Percentiles rank a stretch among this genome's conserved stretches.
Conservation (phyloP, 2,888 invertebrate species). For the Danaus chrysippus region DNA sequence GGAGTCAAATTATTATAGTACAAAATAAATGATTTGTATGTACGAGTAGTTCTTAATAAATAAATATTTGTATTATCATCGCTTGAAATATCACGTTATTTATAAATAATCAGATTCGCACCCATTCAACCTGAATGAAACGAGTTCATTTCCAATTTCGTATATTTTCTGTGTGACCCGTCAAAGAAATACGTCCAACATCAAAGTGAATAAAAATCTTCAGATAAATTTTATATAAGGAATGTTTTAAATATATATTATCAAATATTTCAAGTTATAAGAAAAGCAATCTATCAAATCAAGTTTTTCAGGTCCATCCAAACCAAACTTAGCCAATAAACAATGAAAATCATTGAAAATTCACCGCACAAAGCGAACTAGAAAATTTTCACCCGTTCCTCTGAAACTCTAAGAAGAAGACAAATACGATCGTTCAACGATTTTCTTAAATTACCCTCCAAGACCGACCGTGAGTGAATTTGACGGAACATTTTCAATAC, state of each 20-base stretch:
- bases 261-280: neutral
- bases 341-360: constrained; percentile 45
- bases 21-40: too few species aligned
- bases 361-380: constrained; percentile 47
- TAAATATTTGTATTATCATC: neutral
- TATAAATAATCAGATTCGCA: constrained; percentile 23
- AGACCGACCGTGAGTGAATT: constrained; percentile 25
- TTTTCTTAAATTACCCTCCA: constrained; percentile 30
- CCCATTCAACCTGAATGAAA: constrained; percentile 32
- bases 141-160: constrained; percentile 9
- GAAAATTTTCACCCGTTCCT: constrained; percentile 58
- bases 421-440: constrained; percentile 33
- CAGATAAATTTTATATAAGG: neutral
- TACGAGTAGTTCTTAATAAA: too few species aligned
- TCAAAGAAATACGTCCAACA: constrained; percentile 36
- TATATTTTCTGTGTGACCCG: constrained; percentile 39
- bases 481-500: constrained; percentile 16
- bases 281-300: constrained; percentile 1
- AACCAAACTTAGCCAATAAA: constrained; percentile 34
- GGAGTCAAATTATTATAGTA: too few species aligned
- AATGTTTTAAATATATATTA: neutral
- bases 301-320: constrained; percentile 22
- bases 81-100: constrained; percentile 14
- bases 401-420: constrained; percentile 41
- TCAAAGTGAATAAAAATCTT: constrained; percentile 16